Evolutionary conservation across 2,888 invertebrate genomes (phyloP).

Genomic region (Chloromyia formosa): DNA sequence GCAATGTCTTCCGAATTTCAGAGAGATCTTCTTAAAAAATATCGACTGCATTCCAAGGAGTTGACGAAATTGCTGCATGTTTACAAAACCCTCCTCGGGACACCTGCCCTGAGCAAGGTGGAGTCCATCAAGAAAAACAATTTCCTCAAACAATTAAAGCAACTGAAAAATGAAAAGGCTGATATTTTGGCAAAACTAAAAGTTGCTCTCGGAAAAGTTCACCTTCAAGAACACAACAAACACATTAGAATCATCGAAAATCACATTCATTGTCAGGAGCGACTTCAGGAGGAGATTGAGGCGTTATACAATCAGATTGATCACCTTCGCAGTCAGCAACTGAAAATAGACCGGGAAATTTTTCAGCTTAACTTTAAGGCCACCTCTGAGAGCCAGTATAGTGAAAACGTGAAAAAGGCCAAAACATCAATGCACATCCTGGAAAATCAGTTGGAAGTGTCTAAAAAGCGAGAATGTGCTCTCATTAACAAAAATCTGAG

Average conservation of each 20-base stretch:
- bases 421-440: constrained; percentile 57
- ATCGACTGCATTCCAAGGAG: constrained; percentile 56
- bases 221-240: constrained; percentile 54
- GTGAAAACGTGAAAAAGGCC: constrained; percentile 55
- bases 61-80: constrained; percentile 59
- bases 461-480: constrained; percentile 59
- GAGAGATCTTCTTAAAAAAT: constrained; percentile 10
- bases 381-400: constrained; percentile 60
- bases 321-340: constrained; percentile 59
- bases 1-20: not conserved
- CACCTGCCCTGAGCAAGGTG: constrained; percentile 57
- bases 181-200: constrained; percentile 59
- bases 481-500: constrained; percentile 58
- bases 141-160: constrained; percentile 57
- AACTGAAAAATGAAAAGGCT: constrained; percentile 55
- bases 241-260: constrained; percentile 56
- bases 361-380: constrained; percentile 59
- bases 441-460: constrained; percentile 60
- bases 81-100: constrained; percentile 59
- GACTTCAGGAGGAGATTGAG: constrained; percentile 56
- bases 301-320: constrained; percentile 56
- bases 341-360: constrained; percentile 57
- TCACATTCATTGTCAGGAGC: constrained; percentile 60
- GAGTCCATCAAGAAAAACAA: constrained; percentile 58
- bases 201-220: constrained; percentile 58